Evolutionary conservation across 1,140 invertebrate species (phyloP), one percentile per base, ranked within the genome.

Genomic region (Drosophila tani): DNA sequence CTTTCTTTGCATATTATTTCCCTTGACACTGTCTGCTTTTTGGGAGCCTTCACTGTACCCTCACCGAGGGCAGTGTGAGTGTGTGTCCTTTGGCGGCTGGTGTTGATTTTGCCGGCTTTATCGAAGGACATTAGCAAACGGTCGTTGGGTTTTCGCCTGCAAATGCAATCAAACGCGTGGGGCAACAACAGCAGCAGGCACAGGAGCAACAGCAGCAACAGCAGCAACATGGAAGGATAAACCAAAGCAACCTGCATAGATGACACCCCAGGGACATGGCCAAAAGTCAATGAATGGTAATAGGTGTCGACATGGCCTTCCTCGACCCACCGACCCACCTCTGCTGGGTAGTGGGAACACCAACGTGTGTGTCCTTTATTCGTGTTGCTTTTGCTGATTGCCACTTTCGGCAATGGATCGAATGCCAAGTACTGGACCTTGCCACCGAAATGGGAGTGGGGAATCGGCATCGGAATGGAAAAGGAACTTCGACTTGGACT

Each of bases 91-190:
- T 69, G 67, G 57, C 57, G 75, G 58, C 66, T 81, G 85, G 78
- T 85, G 84, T 90, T 88, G 85, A 88, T 88, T 88, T 90, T 88
- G 79, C 81, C 69, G 79, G 81, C 85, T 91, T 90, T 88, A 90
- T 90, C 85, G 85, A 87, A 91, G 87, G 87, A 87, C 87, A 91
- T 91, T 91, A 91, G 85, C 85, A 87, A 87, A 87, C 80, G 79
- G 82, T 80, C 83, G 81, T 82, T 84, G 79, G 87, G 81, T 81
- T 55, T 60, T 67, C 67, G 71, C 74, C 62, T 91, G 86, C 80
- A 85, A 91, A 91, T 91, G 88, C 88, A 91, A 91, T 91, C 87
- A 91, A 87, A 74, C 78, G 81, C 88, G 67, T 70, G 53, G 68
- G 75, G 55, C 75, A 67, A 53, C 59, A 69, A 14, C 57, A 29